Evolutionary conservation across 2,113 vertebrate genomes (phyloP), one percentile per base, ranked within the genome.

Genomic region (Macrotus californicus): DNA sequence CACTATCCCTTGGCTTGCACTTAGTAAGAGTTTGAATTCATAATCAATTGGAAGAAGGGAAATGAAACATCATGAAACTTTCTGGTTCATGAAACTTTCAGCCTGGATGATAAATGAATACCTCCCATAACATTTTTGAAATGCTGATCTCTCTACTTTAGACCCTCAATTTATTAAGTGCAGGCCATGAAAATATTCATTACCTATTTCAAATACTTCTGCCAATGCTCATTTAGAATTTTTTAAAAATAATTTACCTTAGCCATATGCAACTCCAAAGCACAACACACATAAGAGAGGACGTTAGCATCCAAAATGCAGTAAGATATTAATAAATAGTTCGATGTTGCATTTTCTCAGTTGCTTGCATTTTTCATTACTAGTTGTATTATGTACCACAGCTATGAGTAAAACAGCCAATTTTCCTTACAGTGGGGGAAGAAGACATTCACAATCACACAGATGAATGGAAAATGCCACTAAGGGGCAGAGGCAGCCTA

Each of bases 81-180:
- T 97, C 84, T 93, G 80, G 80, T 69, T 97, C 87, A 84, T 96
- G 64, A 96, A 94, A 95, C 66, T 97, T 95, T 92, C 75, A 96
- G 81, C 1, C 5, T 79, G 75, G 93, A 92, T 93, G 39, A 96
- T 95, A 96, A 96, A 92, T 87, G 79, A 97, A 84, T 95, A 93
- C 4, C 67, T 95, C 34, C 80, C 15, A 54, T 81, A 95, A 64
- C 39, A 92, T 94, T 96, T 94, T 87, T 84, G 80, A 97, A 89
- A 93, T n/a, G 79, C 80, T 87, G 73, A 85, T 94, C 87, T 92
- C 82, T 94, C 84, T 93, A 59, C 69, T 93, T 86, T n/a, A 91
- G 77, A 69, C 13, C 18, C 16, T 48, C 52, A 79, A 66, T 84
- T 95, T 89, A 81, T 95, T 59, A 61, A 29, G 9, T 29, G 26